A percentile compares a stretch with the other conserved stretches of the same genome.
Conservation (phyloP, 2,888 invertebrate species). For the Spodoptera littoralis region DNA sequence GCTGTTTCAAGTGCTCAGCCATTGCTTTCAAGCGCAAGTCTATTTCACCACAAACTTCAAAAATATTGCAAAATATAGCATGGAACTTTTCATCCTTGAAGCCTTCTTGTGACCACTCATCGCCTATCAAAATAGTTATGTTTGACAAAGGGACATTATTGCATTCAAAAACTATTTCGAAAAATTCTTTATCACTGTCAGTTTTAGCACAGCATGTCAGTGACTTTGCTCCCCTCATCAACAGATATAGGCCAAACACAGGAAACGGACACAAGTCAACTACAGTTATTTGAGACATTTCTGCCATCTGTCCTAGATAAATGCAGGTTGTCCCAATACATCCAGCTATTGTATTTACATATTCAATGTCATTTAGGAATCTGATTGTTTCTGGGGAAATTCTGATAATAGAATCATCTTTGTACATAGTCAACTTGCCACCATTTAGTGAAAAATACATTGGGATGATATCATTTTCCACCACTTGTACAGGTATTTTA, state of each 20-base stretch:
- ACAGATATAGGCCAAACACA: conserved; percentile 88
- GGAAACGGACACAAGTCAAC: conserved; percentile 91
- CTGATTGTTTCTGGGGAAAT: conserved; percentile 75
- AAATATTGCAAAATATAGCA: conserved; percentile 86
- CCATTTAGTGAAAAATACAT: conserved; percentile 75
- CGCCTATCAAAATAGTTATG: conserved; percentile 75
- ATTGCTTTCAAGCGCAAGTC: conserved; percentile 73
- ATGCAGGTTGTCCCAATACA: conserved; percentile 75
- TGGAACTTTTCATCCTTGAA: conserved; percentile 81
- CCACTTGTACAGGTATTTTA: conserved; percentile 73
- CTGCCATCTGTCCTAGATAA: conserved; percentile 77
- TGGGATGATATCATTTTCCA: conserved; percentile 68
- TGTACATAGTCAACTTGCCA: conserved; percentile 76
- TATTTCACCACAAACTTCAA: conserved; percentile 89
- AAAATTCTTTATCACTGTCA: conserved; percentile 76
- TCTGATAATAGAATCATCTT: conserved; percentile 61
- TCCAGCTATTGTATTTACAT: conserved; percentile 75
- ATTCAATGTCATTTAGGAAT: conserved; percentile 86
- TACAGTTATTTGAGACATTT: conserved; percentile 74
- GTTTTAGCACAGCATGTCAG: conserved; percentile 82
- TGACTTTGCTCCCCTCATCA: conserved; percentile 83
- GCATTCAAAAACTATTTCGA: conserved; percentile 76
- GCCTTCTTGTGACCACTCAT: conserved; percentile 67
- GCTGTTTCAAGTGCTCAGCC: conserved; percentile 66
- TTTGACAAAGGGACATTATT: conserved; percentile 78